phyloP scores from a whole-genome alignment of 2,113 vertebrate genomes.

The Calonectris borealis region DNA sequence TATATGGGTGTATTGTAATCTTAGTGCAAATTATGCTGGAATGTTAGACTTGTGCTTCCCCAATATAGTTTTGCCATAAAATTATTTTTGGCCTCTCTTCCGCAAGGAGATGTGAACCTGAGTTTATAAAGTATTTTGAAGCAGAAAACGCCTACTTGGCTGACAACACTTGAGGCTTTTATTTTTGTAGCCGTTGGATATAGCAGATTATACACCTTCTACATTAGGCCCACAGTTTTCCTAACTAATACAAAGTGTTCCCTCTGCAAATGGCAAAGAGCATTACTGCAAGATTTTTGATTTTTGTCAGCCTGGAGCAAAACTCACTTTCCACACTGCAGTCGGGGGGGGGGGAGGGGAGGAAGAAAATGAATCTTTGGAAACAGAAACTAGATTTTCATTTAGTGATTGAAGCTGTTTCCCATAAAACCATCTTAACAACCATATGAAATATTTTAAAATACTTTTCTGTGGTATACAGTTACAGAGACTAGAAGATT shows the following conservation, averaged over 20 bases:
- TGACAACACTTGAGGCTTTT: neutral
- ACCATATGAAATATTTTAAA: neutral
- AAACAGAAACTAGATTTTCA: constrained; percentile 5
- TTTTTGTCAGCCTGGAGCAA: neutral
- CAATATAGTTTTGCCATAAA: neutral
- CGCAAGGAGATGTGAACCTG: neutral
- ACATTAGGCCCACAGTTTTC: neutral
- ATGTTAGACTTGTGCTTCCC: neutral
- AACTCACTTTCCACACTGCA: neutral
- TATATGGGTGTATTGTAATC: neutral
- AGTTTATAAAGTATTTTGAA: neutral
- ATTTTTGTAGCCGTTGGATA: neutral
- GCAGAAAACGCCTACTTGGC: neutral
- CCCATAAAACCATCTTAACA: neutral
- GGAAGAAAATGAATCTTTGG: neutral
- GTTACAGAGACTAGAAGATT: neutral
- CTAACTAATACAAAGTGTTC: neutral
- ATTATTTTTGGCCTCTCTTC: neutral
- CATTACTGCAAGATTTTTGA: neutral
- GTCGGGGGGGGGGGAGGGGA: no score
- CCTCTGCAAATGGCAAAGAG: neutral
- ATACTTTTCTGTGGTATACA: neutral
- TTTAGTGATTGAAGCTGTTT: neutral
- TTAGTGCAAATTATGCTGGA: neutral
- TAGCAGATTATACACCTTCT: neutral